These are phyloP conservation scores for Zhengitettix transpicula DNA, from an alignment of 2,888 invertebrate genomes.

Conservation along the genomic window DNA sequence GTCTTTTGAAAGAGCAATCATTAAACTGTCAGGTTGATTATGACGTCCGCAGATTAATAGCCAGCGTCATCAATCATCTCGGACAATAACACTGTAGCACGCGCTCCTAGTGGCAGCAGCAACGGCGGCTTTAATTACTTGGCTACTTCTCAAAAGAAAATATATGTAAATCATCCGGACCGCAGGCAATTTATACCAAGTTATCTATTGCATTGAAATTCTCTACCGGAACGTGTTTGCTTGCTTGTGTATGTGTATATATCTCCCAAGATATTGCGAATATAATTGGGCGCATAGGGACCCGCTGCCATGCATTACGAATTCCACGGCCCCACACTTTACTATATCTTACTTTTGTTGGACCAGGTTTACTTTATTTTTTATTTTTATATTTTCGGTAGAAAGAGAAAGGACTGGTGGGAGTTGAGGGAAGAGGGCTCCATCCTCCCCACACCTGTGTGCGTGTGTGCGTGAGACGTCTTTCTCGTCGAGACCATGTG, in stretches of 20 bases:
- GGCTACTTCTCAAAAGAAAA: background rate
- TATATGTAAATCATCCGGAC: background rate
- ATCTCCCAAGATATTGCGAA: background rate
- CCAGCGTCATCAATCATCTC: too few species aligned
- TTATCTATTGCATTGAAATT: background rate
- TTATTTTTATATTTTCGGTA: background rate
- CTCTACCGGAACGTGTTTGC: background rate
- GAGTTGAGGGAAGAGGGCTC: too few species aligned
- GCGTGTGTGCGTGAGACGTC: too few species aligned
- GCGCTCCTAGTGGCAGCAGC: too few species aligned
- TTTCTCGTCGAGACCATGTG: background rate
- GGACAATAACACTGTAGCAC: too few species aligned
- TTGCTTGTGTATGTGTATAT: background rate
- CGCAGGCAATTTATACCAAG: background rate
- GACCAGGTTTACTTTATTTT: background rate
- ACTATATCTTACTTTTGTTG: background rate
- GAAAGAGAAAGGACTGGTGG: background rate
- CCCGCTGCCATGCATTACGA: background rate
- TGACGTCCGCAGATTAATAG: too few species aligned
- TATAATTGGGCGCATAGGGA: background rate
- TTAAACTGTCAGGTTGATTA: too few species aligned
- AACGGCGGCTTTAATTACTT: background rate
- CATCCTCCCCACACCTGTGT: too few species aligned
- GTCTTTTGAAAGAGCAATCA: too few species aligned
- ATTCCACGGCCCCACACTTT: background rate